Base-by-base conservation (phyloP, 2,113 vertebrate species). In the Nymphicus hollandicus region DNA sequence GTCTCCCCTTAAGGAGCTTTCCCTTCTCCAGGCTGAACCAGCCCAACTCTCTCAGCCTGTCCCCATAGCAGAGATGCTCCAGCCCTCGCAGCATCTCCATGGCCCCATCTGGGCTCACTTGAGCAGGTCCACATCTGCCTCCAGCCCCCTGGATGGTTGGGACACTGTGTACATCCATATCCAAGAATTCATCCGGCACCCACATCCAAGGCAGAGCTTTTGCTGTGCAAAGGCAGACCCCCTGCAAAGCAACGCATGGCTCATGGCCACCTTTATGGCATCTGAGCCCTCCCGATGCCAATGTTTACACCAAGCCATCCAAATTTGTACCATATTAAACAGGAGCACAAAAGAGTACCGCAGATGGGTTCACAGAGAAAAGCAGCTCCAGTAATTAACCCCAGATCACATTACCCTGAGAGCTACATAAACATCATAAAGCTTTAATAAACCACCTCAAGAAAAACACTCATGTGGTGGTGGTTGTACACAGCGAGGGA, bases 141-240 rank as follows among this genome's bases (percentile, higher is more conserved):
- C 33, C 47, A 33, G 4, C 56, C 2, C 55, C 55, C 41, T 8
- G 63, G 23, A 20, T 47, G 20, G 50, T 6, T n/a, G n/a, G 80
- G 80, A 60, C 43, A 13, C 14, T 1, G 2, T 1, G 29, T 3
- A 63, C 47, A 72, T 8, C 58, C 47, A 3, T 20, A 17, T 11
- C 66, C 27, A 6, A 16, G 64, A 46, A 41, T 6, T 22, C 28
- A 41, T 1, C 1, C 0, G 33, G 73, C 2, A 3, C 11, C 19
- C 29, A 18, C 29, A 52, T 2, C 20, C 4, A 0, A 46, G 41
- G 43, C 53, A 73, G 53, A 37, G 61, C 17, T 85, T 19, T 43
- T 0, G 4, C 61, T 1, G 17, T 8, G 44, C 27, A 41, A 50
- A 28, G 24, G 41, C 2, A 2, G 50, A 60, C 15, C 49, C 10